phyloP scores from a whole-genome alignment of 2,797 vertebrate genomes.

The Martes flavigula region DNA sequence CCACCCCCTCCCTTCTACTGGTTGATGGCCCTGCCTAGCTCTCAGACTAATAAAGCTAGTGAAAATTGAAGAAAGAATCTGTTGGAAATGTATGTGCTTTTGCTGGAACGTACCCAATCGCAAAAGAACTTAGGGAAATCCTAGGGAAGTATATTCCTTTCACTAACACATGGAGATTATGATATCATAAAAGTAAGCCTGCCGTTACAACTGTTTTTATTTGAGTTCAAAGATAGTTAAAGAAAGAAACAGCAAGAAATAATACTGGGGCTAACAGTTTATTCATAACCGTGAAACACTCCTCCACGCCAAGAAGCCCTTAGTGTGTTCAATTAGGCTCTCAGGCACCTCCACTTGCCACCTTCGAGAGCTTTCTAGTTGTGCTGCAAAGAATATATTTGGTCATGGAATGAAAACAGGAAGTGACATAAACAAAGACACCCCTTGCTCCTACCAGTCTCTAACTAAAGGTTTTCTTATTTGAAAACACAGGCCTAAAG shows the following conservation, averaged over 20 bases:
- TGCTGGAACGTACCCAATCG: conserved; percentile 91
- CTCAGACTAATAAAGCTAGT: conserved; percentile 75
- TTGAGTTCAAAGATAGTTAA: conserved; percentile 88
- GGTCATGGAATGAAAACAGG: conserved; percentile 93
- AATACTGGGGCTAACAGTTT: conserved; percentile 80
- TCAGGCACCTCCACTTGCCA: conserved; percentile 89
- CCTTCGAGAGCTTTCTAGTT: conserved; percentile 89
- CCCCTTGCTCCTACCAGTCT: conserved; percentile 85
- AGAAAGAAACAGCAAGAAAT: conserved; percentile 85
- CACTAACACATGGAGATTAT: conserved; percentile 93
- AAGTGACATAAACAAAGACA: conserved; percentile 94
- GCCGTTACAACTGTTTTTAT: conserved; percentile 89
- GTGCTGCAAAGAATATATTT: conserved; percentile 93
- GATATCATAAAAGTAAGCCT: conserved; percentile 96
- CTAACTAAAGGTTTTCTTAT: conserved; percentile 81
- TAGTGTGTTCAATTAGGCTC: conserved; percentile 92
- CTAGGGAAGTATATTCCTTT: conserved; percentile 94
- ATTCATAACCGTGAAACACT: conserved; percentile 85
- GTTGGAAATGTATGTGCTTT: conserved; percentile 82
- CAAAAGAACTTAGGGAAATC: conserved; percentile 91
- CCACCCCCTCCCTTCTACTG: neutral
- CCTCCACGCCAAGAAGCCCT: conserved; percentile 88
- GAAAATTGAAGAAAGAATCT: conserved; percentile 82
- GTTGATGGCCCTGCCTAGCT: conserved; percentile 70
- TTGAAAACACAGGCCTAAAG: conserved; percentile 59